A percentile compares a stretch with the other conserved stretches of the same genome.
Conservation (phyloP, 2,888 invertebrate genomes). For the Pharmacophagus antenor region DNA sequence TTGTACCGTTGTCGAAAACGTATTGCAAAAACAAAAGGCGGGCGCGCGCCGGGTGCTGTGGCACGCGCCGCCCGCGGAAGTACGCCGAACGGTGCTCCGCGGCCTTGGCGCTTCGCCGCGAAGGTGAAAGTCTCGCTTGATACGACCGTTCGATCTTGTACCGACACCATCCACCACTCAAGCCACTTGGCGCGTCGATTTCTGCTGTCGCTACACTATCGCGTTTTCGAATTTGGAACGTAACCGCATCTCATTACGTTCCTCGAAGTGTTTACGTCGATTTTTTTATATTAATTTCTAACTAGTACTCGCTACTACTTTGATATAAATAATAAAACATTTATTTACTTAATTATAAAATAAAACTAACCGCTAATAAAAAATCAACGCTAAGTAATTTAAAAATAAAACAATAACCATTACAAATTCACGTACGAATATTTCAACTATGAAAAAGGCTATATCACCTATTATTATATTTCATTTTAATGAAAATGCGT, state of each 20-base stretch:
- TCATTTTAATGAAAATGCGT: no score
- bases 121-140: constrained; percentile 78
- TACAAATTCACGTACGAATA: no score
- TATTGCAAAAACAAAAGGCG: constrained; percentile 57
- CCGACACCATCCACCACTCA: constrained; percentile 62
- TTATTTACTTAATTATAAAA: no score
- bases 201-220: constrained; percentile 1
- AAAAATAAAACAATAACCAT: no score
- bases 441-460: no score
- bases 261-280: no score
- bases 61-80: constrained; percentile 56
- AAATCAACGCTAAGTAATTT: no score
- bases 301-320: no score
- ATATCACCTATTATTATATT: no score
- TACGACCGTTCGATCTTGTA: constrained; percentile 76
- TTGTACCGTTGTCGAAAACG: constrained; percentile 60
- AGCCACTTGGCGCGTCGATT: constrained; percentile 34
- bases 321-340: no score
- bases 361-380: no score
- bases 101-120: constrained; percentile 69
- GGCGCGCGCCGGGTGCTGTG: constrained; percentile 40
- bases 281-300: no score
- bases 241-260: background rate
- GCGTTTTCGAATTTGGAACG: constrained; percentile 15
- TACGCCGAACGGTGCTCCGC: constrained; percentile 65